Percentiles rank a stretch among this genome's conserved stretches.
These are phyloP conservation scores for Pycnonotus jocosus DNA, from an alignment of 2,113 vertebrate species.

Conservation along the genomic window DNA sequence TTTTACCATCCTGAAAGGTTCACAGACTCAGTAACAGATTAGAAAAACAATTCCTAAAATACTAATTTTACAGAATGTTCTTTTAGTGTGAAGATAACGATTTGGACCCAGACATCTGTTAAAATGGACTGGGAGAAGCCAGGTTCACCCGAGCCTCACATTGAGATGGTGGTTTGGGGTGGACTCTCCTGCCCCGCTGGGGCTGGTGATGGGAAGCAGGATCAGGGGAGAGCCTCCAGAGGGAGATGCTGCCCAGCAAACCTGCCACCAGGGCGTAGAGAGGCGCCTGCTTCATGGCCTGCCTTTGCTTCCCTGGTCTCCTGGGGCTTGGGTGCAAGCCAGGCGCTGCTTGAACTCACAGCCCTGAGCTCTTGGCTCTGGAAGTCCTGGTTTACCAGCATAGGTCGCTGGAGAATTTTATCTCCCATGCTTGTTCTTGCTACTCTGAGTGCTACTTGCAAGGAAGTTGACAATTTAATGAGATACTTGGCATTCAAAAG, in stretches of 20 bases:
- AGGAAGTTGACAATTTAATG: background rate
- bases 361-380: rapidly evolving
- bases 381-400: background rate
- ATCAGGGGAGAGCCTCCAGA: background rate
- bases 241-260: background rate
- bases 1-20: background rate
- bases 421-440: rapidly evolving
- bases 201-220: background rate
- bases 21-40: background rate
- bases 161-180: background rate
- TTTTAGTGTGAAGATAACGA: background rate
- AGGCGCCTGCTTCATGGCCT: background rate
- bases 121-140: background rate
- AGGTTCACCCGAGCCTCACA: background rate
- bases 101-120: background rate
- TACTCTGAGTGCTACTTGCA: background rate
- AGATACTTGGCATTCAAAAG: background rate
- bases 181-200: background rate
- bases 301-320: background rate
- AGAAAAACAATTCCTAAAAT: background rate
- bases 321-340: background rate
- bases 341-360: rapidly evolving
- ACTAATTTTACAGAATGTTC: background rate
- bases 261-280: rapidly evolving
- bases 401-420: background rate